Percentiles rank a stretch among this genome's conserved stretches.
Evolutionary conservation across 2,113 vertebrate species (phyloP).

Genomic region (Ramphastos sulfuratus): DNA sequence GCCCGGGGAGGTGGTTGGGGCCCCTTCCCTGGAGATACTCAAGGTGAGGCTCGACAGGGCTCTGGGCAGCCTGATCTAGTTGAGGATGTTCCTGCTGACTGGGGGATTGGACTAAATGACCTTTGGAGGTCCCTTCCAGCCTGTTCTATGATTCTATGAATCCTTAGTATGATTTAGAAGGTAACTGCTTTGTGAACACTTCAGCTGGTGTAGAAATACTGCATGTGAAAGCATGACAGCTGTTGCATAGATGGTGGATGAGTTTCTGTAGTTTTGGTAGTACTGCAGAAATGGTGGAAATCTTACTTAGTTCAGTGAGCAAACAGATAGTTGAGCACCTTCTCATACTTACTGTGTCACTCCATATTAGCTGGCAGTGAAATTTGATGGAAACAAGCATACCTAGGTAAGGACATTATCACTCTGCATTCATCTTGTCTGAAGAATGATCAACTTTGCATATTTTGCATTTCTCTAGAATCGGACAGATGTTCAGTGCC

Average conservation of each 20-base stretch:
- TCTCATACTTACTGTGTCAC: not conserved
- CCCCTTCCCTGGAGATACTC: too few species aligned
- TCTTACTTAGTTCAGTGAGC: not conserved
- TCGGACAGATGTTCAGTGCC: conserved; percentile 97
- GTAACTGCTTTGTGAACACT: not conserved
- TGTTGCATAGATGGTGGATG: not conserved
- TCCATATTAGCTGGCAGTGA: not conserved
- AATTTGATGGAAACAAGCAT: not conserved
- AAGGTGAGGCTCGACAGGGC: too few species aligned
- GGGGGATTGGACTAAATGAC: too few species aligned
- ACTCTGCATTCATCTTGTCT: not conserved
- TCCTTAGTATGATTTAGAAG: not conserved
- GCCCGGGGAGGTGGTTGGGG: too few species aligned
- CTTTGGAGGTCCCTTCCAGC: too few species aligned
- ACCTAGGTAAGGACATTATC: not conserved
- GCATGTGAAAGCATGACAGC: not conserved
- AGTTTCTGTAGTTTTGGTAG: not conserved
- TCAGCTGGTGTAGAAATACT: not conserved
- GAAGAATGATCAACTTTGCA: not conserved
- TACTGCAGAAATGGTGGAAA: not conserved
- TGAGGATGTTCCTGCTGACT: too few species aligned
- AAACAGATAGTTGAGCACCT: not conserved
- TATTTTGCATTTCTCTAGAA: conserved; percentile 81
- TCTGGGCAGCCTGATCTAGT: too few species aligned
- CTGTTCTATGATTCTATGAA: not conserved